Evolutionary conservation across 2,797 vertebrate species (phyloP).

Genomic region (Phataginus tricuspis): DNA sequence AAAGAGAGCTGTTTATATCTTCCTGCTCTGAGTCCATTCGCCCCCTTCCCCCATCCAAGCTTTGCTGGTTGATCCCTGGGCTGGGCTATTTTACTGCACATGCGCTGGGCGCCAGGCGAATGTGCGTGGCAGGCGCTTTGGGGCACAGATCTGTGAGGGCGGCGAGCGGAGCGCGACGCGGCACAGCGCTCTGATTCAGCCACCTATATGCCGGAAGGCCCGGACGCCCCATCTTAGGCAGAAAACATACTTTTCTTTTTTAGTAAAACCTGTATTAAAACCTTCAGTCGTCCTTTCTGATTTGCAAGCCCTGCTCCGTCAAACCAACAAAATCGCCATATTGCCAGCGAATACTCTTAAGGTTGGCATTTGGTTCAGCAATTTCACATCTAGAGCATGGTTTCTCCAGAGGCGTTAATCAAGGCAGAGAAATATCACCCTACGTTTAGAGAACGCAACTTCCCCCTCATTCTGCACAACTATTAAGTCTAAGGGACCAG

Average conservation of each 20-base stretch:
- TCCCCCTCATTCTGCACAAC: conserved; percentile 9
- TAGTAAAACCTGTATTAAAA: conserved; percentile 46
- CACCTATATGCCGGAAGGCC: neutral
- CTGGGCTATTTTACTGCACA: conserved; percentile 69
- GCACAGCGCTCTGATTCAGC: neutral
- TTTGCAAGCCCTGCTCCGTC: neutral
- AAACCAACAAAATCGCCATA: conserved; percentile 45
- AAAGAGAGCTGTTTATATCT: neutral
- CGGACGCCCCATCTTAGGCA: neutral
- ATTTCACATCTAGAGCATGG: conserved; percentile 2
- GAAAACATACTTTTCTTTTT: neutral
- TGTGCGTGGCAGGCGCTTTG: neutral
- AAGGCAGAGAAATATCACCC: neutral
- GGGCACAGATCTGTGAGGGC: neutral
- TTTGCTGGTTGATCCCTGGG: neutral
- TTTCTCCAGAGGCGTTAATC: neutral
- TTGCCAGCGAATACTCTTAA: neutral
- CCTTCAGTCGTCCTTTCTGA: neutral
- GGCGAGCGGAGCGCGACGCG: neutral
- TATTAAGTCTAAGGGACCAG: neutral
- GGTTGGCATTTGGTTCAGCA: neutral
- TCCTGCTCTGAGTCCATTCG: neutral
- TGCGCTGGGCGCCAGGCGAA: conserved; percentile 27
- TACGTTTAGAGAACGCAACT: neutral
- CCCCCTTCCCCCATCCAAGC: neutral